Evolutionary conservation across 2,797 vertebrate genomes (phyloP).

Genomic region (Catharus ustulatus): DNA sequence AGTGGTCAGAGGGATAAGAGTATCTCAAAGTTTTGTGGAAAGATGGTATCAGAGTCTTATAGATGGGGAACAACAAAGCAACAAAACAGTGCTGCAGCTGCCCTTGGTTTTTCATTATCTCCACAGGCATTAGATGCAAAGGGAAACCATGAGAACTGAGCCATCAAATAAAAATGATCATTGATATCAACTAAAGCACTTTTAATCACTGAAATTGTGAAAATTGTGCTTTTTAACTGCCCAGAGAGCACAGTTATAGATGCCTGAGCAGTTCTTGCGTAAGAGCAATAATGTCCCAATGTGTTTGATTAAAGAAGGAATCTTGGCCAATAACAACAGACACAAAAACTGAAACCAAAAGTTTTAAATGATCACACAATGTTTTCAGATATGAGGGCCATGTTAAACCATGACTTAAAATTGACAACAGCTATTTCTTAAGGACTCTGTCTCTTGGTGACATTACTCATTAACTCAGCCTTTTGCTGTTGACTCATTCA

Average conservation of each 20-base stretch:
- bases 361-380: not conserved
- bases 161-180: not conserved
- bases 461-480: not conserved
- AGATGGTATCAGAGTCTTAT: not conserved
- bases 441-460: not conserved
- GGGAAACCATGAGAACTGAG: not conserved
- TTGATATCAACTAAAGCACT: not conserved
- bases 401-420: not conserved
- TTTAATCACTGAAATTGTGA: not conserved
- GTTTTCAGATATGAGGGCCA: not conserved
- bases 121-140: not conserved
- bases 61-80: not conserved
- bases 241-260: not conserved
- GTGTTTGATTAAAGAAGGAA: not conserved
- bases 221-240: not conserved
- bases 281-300: not conserved
- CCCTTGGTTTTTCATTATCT: not conserved
- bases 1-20: not conserved
- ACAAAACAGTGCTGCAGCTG: not conserved
- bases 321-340: not conserved
- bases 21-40: not conserved
- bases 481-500: not conserved
- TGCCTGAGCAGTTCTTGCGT: not conserved
- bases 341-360: not conserved
- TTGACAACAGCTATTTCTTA: not conserved